A percentile compares a stretch with the other conserved stretches of the same genome.
These are phyloP conservation scores for Hassar affinis DNA, from an alignment of 2,113 vertebrate species.

Conservation along the genomic window DNA sequence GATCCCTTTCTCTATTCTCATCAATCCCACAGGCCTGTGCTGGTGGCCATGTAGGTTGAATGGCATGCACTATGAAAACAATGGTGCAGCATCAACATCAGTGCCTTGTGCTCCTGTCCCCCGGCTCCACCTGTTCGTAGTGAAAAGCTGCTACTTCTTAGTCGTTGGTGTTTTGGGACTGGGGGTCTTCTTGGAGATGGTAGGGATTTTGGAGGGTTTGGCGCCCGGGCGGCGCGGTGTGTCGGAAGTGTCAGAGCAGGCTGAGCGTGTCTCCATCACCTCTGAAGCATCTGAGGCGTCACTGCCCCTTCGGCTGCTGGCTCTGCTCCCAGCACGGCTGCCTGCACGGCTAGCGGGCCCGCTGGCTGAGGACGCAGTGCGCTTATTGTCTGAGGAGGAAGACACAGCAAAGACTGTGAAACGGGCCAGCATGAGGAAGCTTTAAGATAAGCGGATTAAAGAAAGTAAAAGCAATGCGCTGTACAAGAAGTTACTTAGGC, in stretches of 20 bases:
- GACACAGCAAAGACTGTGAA: background rate
- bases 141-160: conserved; percentile 73
- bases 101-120: conserved; percentile 29
- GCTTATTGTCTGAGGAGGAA: conserved; percentile 81
- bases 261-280: conserved; percentile 88
- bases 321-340: conserved; percentile 87
- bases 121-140: conserved; percentile 11
- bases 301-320: conserved; percentile 91
- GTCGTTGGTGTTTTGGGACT: conserved; percentile 82
- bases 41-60: conserved; percentile 6
- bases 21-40: conserved; percentile 35
- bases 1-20: conserved; percentile 24
- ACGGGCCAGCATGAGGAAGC: background rate
- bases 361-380: conserved; percentile 69
- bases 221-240: conserved; percentile 81
- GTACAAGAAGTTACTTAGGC: background rate
- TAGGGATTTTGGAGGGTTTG: conserved; percentile 95
- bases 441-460: background rate
- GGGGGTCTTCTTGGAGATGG: conserved; percentile 90
- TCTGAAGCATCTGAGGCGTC: conserved; percentile 95
- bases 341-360: conserved; percentile 79
- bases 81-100: conserved; percentile 30
- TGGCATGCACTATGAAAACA: conserved; percentile 41
- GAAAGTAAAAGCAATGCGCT: background rate
- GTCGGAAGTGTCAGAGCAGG: conserved; percentile 93